Evolutionary conservation across 2,888 invertebrate species (phyloP).

Genomic region (Melitaea athalia): DNA sequence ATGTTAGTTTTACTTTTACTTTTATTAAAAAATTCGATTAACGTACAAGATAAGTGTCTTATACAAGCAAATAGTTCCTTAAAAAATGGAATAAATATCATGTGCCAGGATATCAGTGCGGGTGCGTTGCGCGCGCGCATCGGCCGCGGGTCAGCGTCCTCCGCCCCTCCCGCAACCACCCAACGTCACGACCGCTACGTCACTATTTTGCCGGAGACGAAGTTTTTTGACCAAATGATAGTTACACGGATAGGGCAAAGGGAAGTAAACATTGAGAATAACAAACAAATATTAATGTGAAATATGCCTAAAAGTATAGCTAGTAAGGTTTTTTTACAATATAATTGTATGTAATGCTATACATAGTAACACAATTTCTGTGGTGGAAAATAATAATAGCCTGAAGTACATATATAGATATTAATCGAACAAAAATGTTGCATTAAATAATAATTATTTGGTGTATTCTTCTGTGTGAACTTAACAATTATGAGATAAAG

Average conservation of each 20-base stretch:
- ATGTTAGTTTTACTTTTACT: constrained; percentile 1
- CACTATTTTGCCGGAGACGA: constrained; percentile 45
- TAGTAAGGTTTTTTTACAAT: too few species aligned
- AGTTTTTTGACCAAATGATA: constrained; percentile 37
- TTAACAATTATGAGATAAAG: too few species aligned
- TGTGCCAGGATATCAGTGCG: constrained; percentile 41
- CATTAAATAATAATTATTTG: too few species aligned
- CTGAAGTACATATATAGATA: too few species aligned
- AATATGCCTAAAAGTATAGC: neutral
- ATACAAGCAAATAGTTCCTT: constrained; percentile 38
- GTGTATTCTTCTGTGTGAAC: too few species aligned
- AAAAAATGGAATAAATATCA: constrained; percentile 56
- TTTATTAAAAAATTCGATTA: neutral
- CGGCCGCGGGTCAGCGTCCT: constrained; percentile 65
- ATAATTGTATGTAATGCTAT: too few species aligned
- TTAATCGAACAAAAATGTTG: too few species aligned
- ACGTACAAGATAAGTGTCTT: neutral
- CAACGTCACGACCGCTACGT: constrained; percentile 68
- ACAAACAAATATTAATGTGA: neutral
- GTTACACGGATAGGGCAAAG: constrained; percentile 17
- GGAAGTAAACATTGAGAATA: constrained; percentile 1
- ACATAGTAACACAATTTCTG: too few species aligned
- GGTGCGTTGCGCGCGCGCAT: constrained; percentile 44
- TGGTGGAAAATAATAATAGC: too few species aligned
- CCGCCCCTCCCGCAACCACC: constrained; percentile 41